Conservation (phyloP, 2,888 invertebrate genomes). For the Zhuqinia jingwanae region DNA sequence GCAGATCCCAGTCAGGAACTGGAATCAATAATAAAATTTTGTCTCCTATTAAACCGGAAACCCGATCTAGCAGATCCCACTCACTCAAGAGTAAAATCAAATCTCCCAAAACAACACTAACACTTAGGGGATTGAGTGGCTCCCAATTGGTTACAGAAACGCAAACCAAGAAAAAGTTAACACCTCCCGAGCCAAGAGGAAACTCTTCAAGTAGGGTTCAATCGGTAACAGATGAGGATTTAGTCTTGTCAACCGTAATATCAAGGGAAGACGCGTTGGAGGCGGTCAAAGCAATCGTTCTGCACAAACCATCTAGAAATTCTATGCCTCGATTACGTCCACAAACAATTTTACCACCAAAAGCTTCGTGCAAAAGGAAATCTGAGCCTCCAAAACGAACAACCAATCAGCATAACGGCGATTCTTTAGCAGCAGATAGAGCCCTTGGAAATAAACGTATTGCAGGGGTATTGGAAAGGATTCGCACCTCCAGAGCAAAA, state of each 20-base stretch:
- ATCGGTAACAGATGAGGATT: not conserved
- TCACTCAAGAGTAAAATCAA: too few species aligned
- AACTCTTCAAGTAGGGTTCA: not conserved
- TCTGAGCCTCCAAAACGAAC: not conserved
- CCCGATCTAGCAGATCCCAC: too few species aligned
- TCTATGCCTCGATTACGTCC: not conserved
- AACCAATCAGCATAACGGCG: not conserved
- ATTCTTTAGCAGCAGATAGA: not conserved
- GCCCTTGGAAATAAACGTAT: conserved; percentile 28
- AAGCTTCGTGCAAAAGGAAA: not conserved
- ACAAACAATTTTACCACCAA: not conserved
- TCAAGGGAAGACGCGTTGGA: not conserved
- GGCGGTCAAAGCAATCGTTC: conserved; percentile 1
- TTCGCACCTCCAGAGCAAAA: conserved; percentile 16
- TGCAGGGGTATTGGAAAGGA: conserved; percentile 5
- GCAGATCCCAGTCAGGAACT: too few species aligned
- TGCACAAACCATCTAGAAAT: not conserved
- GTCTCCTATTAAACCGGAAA: too few species aligned
- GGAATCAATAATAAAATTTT: too few species aligned
- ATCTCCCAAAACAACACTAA: too few species aligned
- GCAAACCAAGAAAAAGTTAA: too few species aligned
- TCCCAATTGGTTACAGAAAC: too few species aligned
- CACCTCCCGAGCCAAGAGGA: too few species aligned
- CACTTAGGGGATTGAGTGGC: too few species aligned
- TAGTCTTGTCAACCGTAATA: conserved; percentile 1